phyloP scores from a whole-genome alignment of 2,113 vertebrate genomes.

The Heptranchias perlo region DNA sequence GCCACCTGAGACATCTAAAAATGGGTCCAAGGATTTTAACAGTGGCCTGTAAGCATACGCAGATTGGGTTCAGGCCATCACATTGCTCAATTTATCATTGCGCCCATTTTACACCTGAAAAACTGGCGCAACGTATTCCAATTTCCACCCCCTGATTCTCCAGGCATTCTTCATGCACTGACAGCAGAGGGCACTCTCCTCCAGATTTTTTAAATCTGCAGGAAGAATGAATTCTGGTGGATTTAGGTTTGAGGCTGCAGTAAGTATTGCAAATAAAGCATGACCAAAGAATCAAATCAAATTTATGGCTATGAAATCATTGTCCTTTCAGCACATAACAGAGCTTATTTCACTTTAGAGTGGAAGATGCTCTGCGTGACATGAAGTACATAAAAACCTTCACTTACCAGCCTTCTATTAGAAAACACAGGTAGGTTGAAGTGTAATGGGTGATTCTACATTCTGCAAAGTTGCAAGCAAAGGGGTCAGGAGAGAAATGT shows the following conservation, averaged over 20 bases:
- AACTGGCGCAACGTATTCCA: background rate
- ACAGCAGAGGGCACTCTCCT: background rate
- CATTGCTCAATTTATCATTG: background rate
- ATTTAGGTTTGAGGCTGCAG: background rate
- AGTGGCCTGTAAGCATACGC: background rate
- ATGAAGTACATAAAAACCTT: background rate
- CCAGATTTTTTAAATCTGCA: background rate
- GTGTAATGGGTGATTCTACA: background rate
- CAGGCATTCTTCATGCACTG: background rate
- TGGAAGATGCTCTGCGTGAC: background rate
- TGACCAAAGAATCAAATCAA: background rate
- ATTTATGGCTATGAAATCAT: background rate
- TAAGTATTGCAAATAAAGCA: background rate
- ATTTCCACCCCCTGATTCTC: background rate
- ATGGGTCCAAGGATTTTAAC: background rate
- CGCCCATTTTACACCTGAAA: background rate
- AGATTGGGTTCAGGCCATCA: background rate
- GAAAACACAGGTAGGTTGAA: background rate
- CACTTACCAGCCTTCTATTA: background rate
- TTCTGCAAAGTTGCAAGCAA: background rate
- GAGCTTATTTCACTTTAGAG: background rate
- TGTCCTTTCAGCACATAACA: background rate
- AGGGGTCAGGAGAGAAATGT: background rate
- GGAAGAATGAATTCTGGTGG: background rate
- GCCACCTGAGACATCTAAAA: background rate